Evolutionary conservation across 2,113 vertebrate species (phyloP), one percentile per base, ranked within the genome.

Genomic region (Dasypus novemcinctus): DNA sequence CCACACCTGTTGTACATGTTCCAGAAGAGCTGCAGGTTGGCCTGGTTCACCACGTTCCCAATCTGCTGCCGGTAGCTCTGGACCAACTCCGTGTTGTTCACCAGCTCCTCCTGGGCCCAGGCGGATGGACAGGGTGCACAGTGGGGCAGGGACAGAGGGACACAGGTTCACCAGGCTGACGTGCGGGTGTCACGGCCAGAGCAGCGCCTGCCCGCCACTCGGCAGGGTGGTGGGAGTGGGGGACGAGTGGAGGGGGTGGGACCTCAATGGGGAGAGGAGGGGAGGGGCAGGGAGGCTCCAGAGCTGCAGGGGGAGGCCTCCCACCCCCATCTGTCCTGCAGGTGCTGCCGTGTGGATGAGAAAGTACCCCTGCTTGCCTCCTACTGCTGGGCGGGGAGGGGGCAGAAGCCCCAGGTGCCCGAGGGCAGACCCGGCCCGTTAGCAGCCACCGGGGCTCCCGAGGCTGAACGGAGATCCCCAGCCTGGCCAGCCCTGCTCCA

Each of bases 21-120:
- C 99, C 99, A 99, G 99, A 99, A 99, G 82, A 99, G 99, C 98
- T 99, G 99, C 97, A 99, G 98, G 97, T 99, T 99, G 98, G 99
- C 99, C 98, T 99, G 99, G 98, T 99, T 99, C 97, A 99, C 95
- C 75, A 98, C 98, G 4, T 98, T 99, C 96, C 98, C 98, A 0
- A 99, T 99, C 98, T 99, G 99, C 98, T 99, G 99, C 89, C 99
- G 97, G 97, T 99, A 99, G 96, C 99, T 99, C 98, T 99, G 99
- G 95, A 99, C 99, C 96, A 99, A 97, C 96, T 99, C 99, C 0
- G 99, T 99, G 98, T 99, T 99, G 98, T 97, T 99, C 98, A 99
- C 98, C 97, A 99, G 98, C 98, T 99, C 99, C 95, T 99, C 99
- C 99, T 99, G 98, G 36, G 87, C 20, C 33, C 4, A 3, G 27